Evolutionary conservation across 2,797 vertebrate genomes (phyloP), one percentile per base, ranked within the genome.

Genomic region (Morus bassanus): DNA sequence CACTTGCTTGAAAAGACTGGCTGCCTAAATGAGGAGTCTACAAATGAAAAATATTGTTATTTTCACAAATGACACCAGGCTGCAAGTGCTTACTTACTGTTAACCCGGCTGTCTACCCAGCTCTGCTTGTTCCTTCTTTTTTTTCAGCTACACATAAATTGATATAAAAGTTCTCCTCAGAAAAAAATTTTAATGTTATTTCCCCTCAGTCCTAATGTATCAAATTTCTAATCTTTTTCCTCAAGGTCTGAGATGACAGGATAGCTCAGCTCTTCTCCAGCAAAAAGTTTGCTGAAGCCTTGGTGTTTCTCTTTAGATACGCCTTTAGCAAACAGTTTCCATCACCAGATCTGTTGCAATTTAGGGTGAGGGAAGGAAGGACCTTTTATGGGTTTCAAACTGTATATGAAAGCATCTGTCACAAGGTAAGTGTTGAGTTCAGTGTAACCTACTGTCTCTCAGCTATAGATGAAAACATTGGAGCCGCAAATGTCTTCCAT

Each of bases 31-130:
- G 67, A 89, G 73, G 27, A 89, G 18, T 50, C 64, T 83, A 82
- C 75, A 95, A 95, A 79, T 92, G 70, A 92, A 95, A 96, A 95
- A 96, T 94, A 95, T 70, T 95, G 80, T 82, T 92, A 89, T 94
- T 95, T 94, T 94, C 95, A 95, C 60, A 94, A 91, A 95, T 72
- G 57, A 87, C 80, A 79, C 90, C 74, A 85, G 84, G 88, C 41
- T 79, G 16, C 35, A 30, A 87, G n/a, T 72, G 88, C 75, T 91
- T 87, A 85, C 86, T 88, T 94, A 93, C 81, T 95, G 86, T 94
- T 96, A 95, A 89, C 56, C 37, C 88, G 92, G 90, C 85, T 95
- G 45, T 64, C 75, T 89, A 64, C 15, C 45, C 80, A 68, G 23
- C 3, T 79, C 63, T 91, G 39, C n/a, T 93, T 95, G 54, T 28